phyloP scores from a whole-genome alignment of 2,113 vertebrate genomes.

The Serilophus lunatus region DNA sequence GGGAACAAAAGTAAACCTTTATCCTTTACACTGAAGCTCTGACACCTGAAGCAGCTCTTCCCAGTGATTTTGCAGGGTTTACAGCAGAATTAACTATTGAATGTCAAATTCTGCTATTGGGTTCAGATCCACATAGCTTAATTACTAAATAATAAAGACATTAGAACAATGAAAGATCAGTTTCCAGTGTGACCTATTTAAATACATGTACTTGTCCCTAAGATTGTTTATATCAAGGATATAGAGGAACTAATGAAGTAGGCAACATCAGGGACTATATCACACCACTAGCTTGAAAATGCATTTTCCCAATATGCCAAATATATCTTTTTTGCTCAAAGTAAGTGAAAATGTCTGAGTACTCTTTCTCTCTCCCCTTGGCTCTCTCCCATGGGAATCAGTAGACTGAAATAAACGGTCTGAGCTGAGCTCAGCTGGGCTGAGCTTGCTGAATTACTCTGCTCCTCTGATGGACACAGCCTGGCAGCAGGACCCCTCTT shows the following conservation, averaged over 20 bases:
- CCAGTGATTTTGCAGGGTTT: not conserved
- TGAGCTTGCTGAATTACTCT: not conserved
- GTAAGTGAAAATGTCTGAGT: not conserved
- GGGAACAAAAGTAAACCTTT: not conserved
- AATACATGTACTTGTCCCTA: not conserved
- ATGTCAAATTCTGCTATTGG: not conserved
- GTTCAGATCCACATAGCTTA: not conserved
- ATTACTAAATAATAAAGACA: not conserved
- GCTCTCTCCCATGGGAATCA: not conserved
- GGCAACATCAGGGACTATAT: not conserved
- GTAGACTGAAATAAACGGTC: not conserved
- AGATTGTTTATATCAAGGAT: not conserved
- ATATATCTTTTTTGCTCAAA: not conserved
- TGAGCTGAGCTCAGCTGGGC: not conserved
- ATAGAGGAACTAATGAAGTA: not conserved
- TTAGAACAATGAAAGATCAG: not conserved
- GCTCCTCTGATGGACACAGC: too few species aligned
- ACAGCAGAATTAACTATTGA: not conserved
- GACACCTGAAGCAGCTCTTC: not conserved
- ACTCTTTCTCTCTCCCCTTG: not conserved
- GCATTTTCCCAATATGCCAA: not conserved
- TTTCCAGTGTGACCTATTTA: not conserved
- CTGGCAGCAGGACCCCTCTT: not conserved
- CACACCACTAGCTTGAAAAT: not conserved
- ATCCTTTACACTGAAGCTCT: not conserved